Conservation (phyloP, 2,888 invertebrate genomes). For the Anarsia innoxiella region DNA sequence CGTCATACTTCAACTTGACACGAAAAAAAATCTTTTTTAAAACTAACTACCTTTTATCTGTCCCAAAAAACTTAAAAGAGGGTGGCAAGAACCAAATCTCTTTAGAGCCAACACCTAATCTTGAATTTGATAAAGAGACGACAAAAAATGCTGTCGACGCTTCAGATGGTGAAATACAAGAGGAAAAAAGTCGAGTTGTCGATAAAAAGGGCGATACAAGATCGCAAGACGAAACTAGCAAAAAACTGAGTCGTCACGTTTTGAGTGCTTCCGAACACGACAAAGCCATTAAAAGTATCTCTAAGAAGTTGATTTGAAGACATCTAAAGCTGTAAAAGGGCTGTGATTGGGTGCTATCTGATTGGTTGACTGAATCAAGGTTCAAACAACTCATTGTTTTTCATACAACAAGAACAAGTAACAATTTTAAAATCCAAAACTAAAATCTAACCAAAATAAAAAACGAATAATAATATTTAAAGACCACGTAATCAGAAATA, state of each 20-base stretch:
- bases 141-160: conserved; percentile 40
- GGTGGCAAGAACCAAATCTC: conserved; percentile 35
- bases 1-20: no score
- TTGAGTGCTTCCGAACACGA: conserved; percentile 52
- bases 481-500: no score
- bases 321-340: no score
- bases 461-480: no score
- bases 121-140: conserved; percentile 49
- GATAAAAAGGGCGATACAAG: conserved; percentile 41
- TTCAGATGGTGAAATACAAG: conserved; percentile 22
- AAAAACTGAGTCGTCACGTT: conserved; percentile 49
- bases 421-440: no score
- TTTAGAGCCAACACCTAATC: conserved; percentile 51
- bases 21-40: no score
- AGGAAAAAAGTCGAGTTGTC: conserved; percentile 24
- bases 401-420: no score
- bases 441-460: no score
- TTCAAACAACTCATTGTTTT: no score
- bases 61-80: conserved; percentile 22
- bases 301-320: conserved; percentile 7
- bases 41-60: conserved; percentile 32
- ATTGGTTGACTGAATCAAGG: no score
- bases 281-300: conserved; percentile 29
- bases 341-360: no score
- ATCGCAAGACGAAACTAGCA: conserved; percentile 28